Evolutionary conservation across 1,140 invertebrate species (phyloP), one percentile per base, ranked within the genome.

Genomic region (Acromyrmex echinatior): DNA sequence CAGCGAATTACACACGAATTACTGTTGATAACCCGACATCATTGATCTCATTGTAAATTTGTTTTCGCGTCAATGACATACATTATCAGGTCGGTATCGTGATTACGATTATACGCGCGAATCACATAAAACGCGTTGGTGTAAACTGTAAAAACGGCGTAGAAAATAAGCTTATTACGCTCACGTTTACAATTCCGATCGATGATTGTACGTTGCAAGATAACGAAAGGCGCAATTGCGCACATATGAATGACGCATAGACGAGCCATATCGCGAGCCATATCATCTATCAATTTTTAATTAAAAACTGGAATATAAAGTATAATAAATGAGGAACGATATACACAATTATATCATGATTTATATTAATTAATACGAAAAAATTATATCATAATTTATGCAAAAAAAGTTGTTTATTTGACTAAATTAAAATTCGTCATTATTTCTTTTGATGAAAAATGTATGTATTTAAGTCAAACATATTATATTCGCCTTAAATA

Each of bases 181-280:
- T n/a, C 31, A 2, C 25, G 71, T 74, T 74, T 53, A 21, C 74
- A 18, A 5, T 53, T 10, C 39, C 60, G 35, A 39, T 68, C 56
- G 35, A 25, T 35, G 7, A 77, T 39, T 31, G 49, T 14, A 49
- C 14, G 16, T 31, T 49, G 45, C 28, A 6, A 80, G 49, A 21
- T 80, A 80, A 68, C 31, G 45, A 56, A 56, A 80, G 14, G 49
- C 9, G 51, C 65, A 80, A 78, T 56, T 35, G 78, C n/a, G 31
- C 25, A 39, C 18, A 51, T 28, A 31, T 63, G 10, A 62, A 28
- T 28, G 25, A 56, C 53, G 28, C 16, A 51, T 4, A 18, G n/a
- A 21, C 12, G 39, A 14, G 14, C 6, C 7, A 7, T 45, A 1
- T 39, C 31, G n/a, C n/a, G 25, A 25, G 25, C 25, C 25, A 25